phyloP scores from a whole-genome alignment of 2,797 vertebrate genomes.

The Mormyrops attenuatus region DNA sequence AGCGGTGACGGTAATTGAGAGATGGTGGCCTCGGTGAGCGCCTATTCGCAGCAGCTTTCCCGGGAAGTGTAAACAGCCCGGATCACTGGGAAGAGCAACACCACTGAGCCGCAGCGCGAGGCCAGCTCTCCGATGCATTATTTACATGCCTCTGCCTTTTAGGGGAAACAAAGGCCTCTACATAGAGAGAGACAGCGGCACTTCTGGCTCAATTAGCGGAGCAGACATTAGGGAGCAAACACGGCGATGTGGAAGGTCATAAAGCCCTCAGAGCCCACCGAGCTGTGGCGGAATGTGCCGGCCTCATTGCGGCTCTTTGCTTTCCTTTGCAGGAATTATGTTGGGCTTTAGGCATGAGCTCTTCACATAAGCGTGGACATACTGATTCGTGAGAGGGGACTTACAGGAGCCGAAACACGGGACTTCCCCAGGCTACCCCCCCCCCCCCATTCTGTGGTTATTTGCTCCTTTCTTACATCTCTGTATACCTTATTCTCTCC shows the following conservation, averaged over 20 bases:
- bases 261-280: not conserved
- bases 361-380: not conserved
- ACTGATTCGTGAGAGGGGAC: not conserved
- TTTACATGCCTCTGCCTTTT: not conserved
- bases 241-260: not conserved
- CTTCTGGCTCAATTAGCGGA: slow-evolving; percentile 8
- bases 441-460: not conserved
- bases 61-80: not conserved
- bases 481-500: not conserved
- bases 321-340: not conserved
- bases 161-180: not conserved
- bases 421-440: not conserved
- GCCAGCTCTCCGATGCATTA: not conserved
- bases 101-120: not conserved
- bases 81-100: not conserved
- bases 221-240: not conserved
- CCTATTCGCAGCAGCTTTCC: not conserved
- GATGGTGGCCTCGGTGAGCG: not conserved
- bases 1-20: not conserved
- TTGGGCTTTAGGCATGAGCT: not conserved
- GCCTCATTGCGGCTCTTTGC: not conserved
- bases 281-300: not conserved
- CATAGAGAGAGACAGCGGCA: not conserved
- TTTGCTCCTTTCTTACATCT: not conserved
- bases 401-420: not conserved